These are phyloP conservation scores for Sphaerophoria rueppellii DNA, from an alignment of 2,888 invertebrate genomes.

Conservation along the genomic window DNA sequence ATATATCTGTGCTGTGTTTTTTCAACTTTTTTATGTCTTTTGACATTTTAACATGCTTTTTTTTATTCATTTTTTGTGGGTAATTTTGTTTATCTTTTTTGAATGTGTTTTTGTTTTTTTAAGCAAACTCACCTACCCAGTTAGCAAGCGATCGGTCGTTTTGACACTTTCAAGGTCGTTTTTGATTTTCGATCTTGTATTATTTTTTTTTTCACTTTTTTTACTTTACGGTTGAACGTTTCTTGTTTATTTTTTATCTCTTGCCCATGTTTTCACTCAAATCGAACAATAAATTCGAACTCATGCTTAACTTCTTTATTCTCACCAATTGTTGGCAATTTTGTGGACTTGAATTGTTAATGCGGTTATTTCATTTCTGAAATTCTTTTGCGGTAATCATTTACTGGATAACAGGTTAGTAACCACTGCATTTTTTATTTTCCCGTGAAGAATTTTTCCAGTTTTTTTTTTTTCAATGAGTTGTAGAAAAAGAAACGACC, in stretches of 20 bases:
- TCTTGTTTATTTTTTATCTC: constrained; percentile 5
- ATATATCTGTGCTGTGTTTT: not conserved
- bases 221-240: constrained; percentile 24
- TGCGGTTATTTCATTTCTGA: constrained; percentile 4
- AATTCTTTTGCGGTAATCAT: constrained; percentile 26
- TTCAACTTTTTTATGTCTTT: constrained; percentile 32
- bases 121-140: constrained; percentile 3
- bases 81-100: constrained; percentile 9
- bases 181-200: constrained; percentile 16
- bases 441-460: too few species aligned
- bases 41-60: constrained; percentile 35
- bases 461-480: too few species aligned
- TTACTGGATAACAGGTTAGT: constrained; percentile 8
- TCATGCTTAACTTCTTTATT: constrained; percentile 17
- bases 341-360: not conserved
- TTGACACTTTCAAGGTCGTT: constrained; percentile 44
- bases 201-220: constrained; percentile 1
- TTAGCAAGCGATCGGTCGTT: constrained; percentile 8
- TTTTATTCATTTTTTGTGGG: constrained; percentile 7
- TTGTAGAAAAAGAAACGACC: too few species aligned
- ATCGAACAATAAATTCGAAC: constrained; percentile 12
- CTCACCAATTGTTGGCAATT: not conserved
- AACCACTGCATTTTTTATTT: not conserved
- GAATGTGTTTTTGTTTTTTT: constrained; percentile 21
- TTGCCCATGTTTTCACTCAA: not conserved